These are phyloP conservation scores for Alosa sapidissima DNA, from an alignment of 2,797 vertebrate genomes.

Conservation along the genomic window DNA sequence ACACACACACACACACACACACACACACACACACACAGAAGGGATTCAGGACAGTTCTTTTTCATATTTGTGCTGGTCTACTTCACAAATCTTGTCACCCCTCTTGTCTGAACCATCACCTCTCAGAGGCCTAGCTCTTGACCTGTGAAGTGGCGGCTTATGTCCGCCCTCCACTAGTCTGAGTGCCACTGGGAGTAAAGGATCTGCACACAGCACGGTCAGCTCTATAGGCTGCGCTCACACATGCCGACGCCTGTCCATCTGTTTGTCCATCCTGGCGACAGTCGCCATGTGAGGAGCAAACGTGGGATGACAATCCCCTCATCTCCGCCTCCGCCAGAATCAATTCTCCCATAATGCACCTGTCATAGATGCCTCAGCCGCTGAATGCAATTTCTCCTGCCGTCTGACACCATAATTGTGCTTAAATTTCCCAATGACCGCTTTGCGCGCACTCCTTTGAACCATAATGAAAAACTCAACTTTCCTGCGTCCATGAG, in stretches of 20 bases:
- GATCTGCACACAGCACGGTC: slow-evolving; percentile 73
- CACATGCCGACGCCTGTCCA: slow-evolving; percentile 79
- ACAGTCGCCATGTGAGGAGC: slow-evolving; percentile 74
- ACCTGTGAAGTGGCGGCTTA: slow-evolving; percentile 83
- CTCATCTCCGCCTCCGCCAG: slow-evolving; percentile 89
- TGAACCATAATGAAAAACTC: slow-evolving; percentile 91
- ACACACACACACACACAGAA: slow-evolving; percentile 25
- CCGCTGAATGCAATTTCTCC: slow-evolving; percentile 91
- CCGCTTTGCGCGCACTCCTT: slow-evolving; percentile 88
- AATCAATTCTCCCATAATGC: slow-evolving; percentile 98
- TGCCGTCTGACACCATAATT: slow-evolving; percentile 96
- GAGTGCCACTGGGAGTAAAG: slow-evolving; percentile 73
- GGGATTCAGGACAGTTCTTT: slow-evolving; percentile 66
- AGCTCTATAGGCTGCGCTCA: slow-evolving; percentile 89
- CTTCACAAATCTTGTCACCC: slow-evolving; percentile 75
- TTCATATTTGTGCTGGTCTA: slow-evolving; percentile 74
- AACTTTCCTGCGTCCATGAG: slow-evolving; percentile 82
- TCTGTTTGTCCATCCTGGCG: background rate
- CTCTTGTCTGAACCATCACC: slow-evolving; percentile 76
- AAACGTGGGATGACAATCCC: slow-evolving; percentile 97
- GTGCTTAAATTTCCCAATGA: slow-evolving; percentile 91
- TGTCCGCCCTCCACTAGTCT: slow-evolving; percentile 81
- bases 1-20: background rate
- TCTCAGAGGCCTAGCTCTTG: slow-evolving; percentile 82
- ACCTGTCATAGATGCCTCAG: slow-evolving; percentile 93